Percentiles rank a stretch among this genome's conserved stretches.
Evolutionary conservation across 2,888 invertebrate species (phyloP).

Genomic region (Lathronympha strigana): DNA sequence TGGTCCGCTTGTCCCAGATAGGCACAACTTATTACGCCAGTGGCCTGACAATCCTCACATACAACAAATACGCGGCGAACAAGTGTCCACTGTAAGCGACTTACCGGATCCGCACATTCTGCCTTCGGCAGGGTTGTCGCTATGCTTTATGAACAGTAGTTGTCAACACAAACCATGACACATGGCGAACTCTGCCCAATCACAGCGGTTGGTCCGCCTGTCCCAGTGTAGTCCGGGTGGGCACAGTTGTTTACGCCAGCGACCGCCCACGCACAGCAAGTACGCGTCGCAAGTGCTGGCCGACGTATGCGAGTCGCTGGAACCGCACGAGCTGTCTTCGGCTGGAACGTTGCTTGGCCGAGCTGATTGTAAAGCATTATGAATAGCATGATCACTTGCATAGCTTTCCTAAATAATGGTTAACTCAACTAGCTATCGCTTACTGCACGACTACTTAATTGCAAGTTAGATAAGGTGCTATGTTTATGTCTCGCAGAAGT

Average conservation of each 20-base stretch:
- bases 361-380: constrained; percentile 40
- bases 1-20: constrained; percentile 90
- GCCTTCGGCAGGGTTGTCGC: constrained; percentile 56
- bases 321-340: constrained; percentile 58
- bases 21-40: constrained; percentile 88
- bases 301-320: constrained; percentile 78
- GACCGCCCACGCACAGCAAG: constrained; percentile 89
- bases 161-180: neutral
- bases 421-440: neutral
- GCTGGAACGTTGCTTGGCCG: constrained; percentile 52
- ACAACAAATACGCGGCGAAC: constrained; percentile 89
- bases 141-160: constrained; percentile 29
- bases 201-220: constrained; percentile 86
- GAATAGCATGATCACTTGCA: neutral
- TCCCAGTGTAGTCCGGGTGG: constrained; percentile 94
- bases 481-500: too few relatives aligned
- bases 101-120: constrained; percentile 58
- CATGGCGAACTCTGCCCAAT: constrained; percentile 91
- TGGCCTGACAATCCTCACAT: constrained; percentile 85
- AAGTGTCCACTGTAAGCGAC: constrained; percentile 85
- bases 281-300: constrained; percentile 89
- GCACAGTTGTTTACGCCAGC: constrained; percentile 88
- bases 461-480: too few relatives aligned
- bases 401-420: neutral
- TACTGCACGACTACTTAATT: too few relatives aligned